Evolutionary conservation across 1,140 invertebrate genomes (phyloP), one percentile per base, ranked within the genome.

Genomic region (Lepidurus arcticus): DNA sequence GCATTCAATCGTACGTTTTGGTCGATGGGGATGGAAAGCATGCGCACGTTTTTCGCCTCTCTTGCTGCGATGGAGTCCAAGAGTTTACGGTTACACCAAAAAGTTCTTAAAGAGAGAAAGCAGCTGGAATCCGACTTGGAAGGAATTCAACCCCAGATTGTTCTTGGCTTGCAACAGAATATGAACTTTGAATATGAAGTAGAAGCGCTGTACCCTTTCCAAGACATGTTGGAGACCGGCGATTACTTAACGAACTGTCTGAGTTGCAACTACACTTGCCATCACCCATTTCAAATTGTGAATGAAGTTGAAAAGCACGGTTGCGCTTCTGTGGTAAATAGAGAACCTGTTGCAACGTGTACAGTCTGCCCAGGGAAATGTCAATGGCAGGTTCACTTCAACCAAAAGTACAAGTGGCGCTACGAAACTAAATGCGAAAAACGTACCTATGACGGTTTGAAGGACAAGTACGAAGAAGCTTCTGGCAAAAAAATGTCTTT

Each of bases 131-230:
- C 73, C 73, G 42, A 21, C 9, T 21, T 74, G 73, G n/a, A 74
- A 21, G 73, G 73, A 74, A 21, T 74, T 16, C 73, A 74, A n/a
- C 73, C 73, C 21, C 73, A 26, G 21, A 74, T 74, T 34, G 42
- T 26, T 10, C 10, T 74, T 34, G 73, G n/a, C n/a, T 74, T 74
- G 73, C 9, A 24, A 24, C 7, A 74, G n/a, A n/a, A n/a, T n/a
- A n/a, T n/a, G n/a, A 21, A 74, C n/a, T 9, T 74, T 8, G 73
- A 10, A 3, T 16, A 26, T 3, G n/a, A 11, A 11, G n/a, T 74
- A 10, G 73, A 74, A 4, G 73, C 42, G 6, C 9, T 6, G 73
- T 24, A 11, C 10, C 73, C 73, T 42, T 26, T 26, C 10, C 24
- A 74, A 74, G 73, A 26, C 9, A n/a, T 11, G 0, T 26, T 24